A percentile compares a stretch with the other conserved stretches of the same genome.
These are phyloP conservation scores for Manis pentadactyla DNA, from an alignment of 2,797 vertebrate species.

Conservation along the genomic window DNA sequence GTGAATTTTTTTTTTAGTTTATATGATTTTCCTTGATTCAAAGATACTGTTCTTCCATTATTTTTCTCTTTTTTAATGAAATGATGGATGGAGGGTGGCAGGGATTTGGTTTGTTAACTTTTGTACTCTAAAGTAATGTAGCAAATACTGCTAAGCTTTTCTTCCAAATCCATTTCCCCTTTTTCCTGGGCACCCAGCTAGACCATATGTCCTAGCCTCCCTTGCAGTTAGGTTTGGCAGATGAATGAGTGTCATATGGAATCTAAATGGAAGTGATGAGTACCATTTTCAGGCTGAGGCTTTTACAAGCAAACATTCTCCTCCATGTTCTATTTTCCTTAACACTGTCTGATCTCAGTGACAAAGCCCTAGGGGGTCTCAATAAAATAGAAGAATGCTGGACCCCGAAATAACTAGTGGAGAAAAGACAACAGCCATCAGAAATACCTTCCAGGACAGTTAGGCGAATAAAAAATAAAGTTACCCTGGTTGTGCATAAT, in stretches of 20 bases:
- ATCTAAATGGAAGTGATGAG: slow-evolving; percentile 76
- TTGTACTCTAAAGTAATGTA: slow-evolving; percentile 26
- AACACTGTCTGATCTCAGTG: slow-evolving; percentile 50
- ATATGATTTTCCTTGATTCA: background rate
- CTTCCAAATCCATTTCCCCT: slow-evolving; percentile 76
- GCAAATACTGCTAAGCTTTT: slow-evolving; percentile 61
- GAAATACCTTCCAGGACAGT: background rate
- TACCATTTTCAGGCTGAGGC: slow-evolving; percentile 79
- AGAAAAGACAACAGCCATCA: slow-evolving; percentile 20
- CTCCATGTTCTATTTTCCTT: slow-evolving; percentile 59
- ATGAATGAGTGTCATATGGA: slow-evolving; percentile 77
- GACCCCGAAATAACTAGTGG: background rate
- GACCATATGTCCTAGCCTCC: slow-evolving; percentile 81
- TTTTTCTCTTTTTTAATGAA: slow-evolving; percentile 17
- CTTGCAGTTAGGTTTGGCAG: slow-evolving; percentile 78
- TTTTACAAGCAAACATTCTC: slow-evolving; percentile 77
- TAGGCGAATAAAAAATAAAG: background rate
- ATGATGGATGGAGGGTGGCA: background rate
- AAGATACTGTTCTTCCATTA: background rate
- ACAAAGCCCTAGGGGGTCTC: background rate
- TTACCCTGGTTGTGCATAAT: background rate
- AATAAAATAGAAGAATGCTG: slow-evolving; percentile 26
- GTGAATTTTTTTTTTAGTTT: background rate
- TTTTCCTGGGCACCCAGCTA: slow-evolving; percentile 79
- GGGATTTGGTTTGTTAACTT: slow-evolving; percentile 9